phyloP scores from a whole-genome alignment of 2,888 invertebrate species.

The Ecdyonurus torrentis region DNA sequence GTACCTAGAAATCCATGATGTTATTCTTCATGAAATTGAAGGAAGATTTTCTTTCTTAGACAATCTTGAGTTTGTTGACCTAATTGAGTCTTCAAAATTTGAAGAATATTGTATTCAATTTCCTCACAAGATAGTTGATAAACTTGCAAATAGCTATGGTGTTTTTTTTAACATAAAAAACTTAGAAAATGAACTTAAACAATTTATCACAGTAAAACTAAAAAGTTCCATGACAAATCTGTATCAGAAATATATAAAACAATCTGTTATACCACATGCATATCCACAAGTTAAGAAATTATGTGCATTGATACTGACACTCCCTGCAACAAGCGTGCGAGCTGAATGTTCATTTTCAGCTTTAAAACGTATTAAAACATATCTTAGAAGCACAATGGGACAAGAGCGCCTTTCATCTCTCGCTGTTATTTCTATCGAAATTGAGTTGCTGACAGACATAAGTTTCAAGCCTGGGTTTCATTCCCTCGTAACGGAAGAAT shows the following conservation, averaged over 20 bases:
- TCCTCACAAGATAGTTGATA: too few species aligned
- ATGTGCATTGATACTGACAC: conserved; percentile 11
- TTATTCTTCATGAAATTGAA: conserved; percentile 9
- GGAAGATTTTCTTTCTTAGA: conserved; percentile 8
- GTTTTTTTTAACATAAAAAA: background rate
- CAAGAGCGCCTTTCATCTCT: conserved; percentile 10
- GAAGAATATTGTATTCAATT: too few species aligned
- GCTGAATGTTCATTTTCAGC: conserved; percentile 1
- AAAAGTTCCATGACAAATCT: background rate
- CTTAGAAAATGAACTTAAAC: background rate
- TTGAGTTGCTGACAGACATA: conserved; percentile 11
- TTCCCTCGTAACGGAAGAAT: conserved; percentile 15
- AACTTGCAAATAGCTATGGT: background rate
- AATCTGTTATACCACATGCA: too few species aligned
- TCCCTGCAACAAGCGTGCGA: conserved; percentile 11
- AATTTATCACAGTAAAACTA: background rate
- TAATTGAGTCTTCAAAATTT: conserved; percentile 8
- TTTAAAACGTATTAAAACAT: conserved; percentile 13
- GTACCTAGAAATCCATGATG: conserved; percentile 5
- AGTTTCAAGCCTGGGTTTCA: conserved; percentile 12
- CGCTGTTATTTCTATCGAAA: conserved; percentile 13
- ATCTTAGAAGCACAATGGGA: conserved; percentile 9
- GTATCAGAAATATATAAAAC: too few species aligned
- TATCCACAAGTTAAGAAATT: conserved; percentile 11
- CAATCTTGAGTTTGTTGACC: conserved; percentile 9